A percentile compares a stretch with the other conserved stretches of the same genome.
Evolutionary conservation across 2,797 vertebrate species (phyloP).

Genomic region (Rhadinocentrus ornatus): DNA sequence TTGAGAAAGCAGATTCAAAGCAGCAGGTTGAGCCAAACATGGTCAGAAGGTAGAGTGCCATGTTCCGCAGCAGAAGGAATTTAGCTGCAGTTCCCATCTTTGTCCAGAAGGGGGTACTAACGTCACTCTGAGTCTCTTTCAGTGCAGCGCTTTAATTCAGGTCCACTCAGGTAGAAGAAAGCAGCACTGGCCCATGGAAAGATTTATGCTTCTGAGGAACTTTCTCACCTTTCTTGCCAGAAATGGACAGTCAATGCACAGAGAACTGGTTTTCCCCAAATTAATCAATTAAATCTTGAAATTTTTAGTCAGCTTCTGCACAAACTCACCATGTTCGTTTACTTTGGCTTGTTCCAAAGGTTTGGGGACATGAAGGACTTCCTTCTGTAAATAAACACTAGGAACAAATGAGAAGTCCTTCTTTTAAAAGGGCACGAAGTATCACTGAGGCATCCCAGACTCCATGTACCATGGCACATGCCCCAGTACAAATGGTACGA

Average conservation of each 20-base stretch:
- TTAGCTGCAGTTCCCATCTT: too few relatives aligned
- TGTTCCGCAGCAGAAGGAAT: slow-evolving; percentile 36
- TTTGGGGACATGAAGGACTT: slow-evolving; percentile 28
- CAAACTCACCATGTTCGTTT: slow-evolving; percentile 32
- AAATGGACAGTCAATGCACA: slow-evolving; percentile 37
- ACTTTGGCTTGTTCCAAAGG: slow-evolving; percentile 22
- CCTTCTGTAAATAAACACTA: neutral
- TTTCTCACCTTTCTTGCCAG: slow-evolving; percentile 34
- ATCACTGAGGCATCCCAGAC: too few relatives aligned
- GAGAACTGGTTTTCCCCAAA: slow-evolving; percentile 34
- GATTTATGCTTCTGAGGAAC: slow-evolving; percentile 32
- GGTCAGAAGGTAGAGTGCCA: slow-evolving; percentile 3
- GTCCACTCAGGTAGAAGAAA: too few relatives aligned
- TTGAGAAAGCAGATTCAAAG: too few relatives aligned
- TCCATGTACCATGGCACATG: too few relatives aligned
- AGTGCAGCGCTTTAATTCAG: too few relatives aligned
- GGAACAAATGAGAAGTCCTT: slow-evolving; percentile 3
- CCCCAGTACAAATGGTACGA: too few relatives aligned
- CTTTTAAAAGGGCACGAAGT: slow-evolving; percentile 1
- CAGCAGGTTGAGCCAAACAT: slow-evolving; percentile 13
- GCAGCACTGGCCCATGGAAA: slow-evolving; percentile 17
- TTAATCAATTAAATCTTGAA: slow-evolving; percentile 41
- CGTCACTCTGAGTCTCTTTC: too few relatives aligned
- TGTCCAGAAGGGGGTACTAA: too few relatives aligned
- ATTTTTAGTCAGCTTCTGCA: slow-evolving; percentile 43